Base-by-base conservation (phyloP, 2,888 invertebrate genomes). In the Merodon equestris region DNA sequence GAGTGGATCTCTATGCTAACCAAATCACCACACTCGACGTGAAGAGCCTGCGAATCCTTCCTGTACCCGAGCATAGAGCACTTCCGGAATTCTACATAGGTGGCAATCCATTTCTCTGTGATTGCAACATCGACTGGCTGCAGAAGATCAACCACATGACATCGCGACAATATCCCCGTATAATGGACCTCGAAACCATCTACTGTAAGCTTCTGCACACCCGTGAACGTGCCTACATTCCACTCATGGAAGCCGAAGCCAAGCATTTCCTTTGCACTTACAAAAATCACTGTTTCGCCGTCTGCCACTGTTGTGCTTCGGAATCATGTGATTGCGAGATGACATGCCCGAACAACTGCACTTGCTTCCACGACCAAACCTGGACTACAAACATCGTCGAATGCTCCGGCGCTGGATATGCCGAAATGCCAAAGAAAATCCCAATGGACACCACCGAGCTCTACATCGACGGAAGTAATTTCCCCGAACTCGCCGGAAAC, bases 291-390 rank as follows among this genome's bases (percentile, higher is more conserved):
- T 98, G 98, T 90, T 97, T 97, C 89, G 95, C 97, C 12, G 91
- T 96, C 81, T 98, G 98, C 87, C 96, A 96, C 87, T 98, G 98
- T 90, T 98, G 98, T 90, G 97, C 97, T 88, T 98, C 96, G 89
- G 97, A 97, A 88, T 96, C 96, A 60, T 98, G 98, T 90, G 98
- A 98, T 90, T 98, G 98, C 90, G 96, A 97, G 91, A 97, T 97
- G 95, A 96, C 95, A 83, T 98, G 98, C 88, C 98, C 98, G 53
- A 92, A 92, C 50, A 96, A 96, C 88, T 98, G 98, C 91, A 95
- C 95, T 74, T 98, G 98, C 87, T 97, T 96, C 90, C 96, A 97
- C 87, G 97, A 98, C 90, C 95, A 96, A 86, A 93, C 95, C 63
- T 97, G 97, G 96, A 93, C 95, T 15, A 95, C 96, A 1, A 97